Evolutionary conservation across 2,888 invertebrate species (phyloP).

Genomic region (Blastobasis adustella): DNA sequence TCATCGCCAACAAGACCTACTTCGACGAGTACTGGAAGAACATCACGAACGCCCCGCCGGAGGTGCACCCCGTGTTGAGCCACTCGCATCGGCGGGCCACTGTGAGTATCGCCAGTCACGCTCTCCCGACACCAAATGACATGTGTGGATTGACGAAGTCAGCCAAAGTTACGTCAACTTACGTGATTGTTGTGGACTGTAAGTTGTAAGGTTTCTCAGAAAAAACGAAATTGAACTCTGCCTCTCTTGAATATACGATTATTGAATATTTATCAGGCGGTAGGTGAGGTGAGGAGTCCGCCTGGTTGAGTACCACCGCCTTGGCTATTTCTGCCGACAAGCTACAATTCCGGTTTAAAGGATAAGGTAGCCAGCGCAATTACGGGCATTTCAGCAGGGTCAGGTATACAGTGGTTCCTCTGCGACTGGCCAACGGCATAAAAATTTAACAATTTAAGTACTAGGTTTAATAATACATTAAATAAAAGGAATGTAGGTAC

Average conservation of each 20-base stretch:
- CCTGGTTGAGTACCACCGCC: neutral
- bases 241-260: neutral
- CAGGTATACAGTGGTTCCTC: neutral
- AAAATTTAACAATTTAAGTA: no score
- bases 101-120: slow-evolving; percentile 66
- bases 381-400: no score
- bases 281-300: neutral
- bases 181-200: neutral
- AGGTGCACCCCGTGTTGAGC: slow-evolving; percentile 82
- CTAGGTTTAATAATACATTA: no score
- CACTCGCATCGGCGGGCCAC: slow-evolving; percentile 89
- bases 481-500: no score
- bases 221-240: neutral
- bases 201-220: neutral
- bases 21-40: slow-evolving; percentile 83
- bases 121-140: neutral
- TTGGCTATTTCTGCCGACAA: no score
- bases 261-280: neutral
- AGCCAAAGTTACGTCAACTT: neutral
- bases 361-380: no score
- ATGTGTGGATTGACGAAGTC: neutral
- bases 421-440: no score
- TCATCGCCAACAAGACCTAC: slow-evolving; percentile 73
- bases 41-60: slow-evolving; percentile 74
- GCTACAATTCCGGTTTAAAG: no score